These are phyloP conservation scores for Chrysolina oricalcia DNA, from an alignment of 2,888 invertebrate genomes.

Conservation along the genomic window DNA sequence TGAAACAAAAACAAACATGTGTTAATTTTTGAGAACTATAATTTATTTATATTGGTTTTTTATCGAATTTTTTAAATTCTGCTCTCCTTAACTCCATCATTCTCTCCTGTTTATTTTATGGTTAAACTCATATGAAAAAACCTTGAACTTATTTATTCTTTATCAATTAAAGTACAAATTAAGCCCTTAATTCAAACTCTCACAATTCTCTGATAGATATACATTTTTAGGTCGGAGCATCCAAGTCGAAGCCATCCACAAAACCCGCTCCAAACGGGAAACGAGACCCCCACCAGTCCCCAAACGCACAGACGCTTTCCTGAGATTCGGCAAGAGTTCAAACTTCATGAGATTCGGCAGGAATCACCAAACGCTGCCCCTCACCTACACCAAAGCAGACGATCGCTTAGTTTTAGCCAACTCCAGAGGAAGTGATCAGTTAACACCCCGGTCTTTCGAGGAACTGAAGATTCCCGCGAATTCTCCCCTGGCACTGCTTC, in stretches of 20 bases:
- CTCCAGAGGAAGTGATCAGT: background rate
- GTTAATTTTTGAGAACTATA: no score
- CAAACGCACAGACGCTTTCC: constrained; percentile 56
- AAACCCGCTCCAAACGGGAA: constrained; percentile 56
- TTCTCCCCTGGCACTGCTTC: constrained; percentile 44
- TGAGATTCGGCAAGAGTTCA: constrained; percentile 62
- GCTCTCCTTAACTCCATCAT: no score
- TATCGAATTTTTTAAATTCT: no score
- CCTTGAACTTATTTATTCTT: no score
- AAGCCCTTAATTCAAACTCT: no score
- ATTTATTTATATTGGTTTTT: no score
- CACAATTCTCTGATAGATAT: background rate
- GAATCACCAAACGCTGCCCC: constrained; percentile 34
- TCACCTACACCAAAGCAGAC: background rate
- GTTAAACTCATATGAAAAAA: no score
- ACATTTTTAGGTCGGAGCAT: constrained; percentile 48
- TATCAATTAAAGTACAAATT: no score
- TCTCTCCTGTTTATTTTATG: no score
- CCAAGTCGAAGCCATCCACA: constrained; percentile 43
- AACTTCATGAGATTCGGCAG: constrained; percentile 62
- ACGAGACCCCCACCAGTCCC: constrained; percentile 25
- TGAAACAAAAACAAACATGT: no score
- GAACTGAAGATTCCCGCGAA: constrained; percentile 34
- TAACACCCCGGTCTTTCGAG: constrained; percentile 2
- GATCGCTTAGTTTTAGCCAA: background rate